These are phyloP conservation scores for Aphrophora alni DNA, from an alignment of 2,888 invertebrate species.

Conservation along the genomic window DNA sequence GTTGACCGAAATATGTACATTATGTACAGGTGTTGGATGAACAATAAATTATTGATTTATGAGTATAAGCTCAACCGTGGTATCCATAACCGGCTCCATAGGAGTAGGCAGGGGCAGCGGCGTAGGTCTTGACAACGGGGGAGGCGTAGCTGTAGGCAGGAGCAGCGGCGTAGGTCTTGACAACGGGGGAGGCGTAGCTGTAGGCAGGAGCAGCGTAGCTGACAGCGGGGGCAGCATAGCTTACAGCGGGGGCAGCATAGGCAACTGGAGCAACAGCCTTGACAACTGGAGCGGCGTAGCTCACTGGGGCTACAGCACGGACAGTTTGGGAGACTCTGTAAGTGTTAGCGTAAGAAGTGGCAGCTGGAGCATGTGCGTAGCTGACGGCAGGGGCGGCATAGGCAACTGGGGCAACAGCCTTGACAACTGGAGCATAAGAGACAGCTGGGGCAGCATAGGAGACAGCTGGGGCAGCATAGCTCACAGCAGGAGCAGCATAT, in stretches of 20 bases:
- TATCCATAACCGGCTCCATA: conserved; percentile 10
- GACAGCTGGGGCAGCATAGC: conserved; percentile 25
- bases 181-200: conserved; percentile 61
- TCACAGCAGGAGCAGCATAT: conserved; percentile 22
- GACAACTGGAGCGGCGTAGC: conserved; percentile 18
- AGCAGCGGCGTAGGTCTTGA: conserved; percentile 64
- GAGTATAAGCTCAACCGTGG: background rate
- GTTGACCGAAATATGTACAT: conserved; percentile 9
- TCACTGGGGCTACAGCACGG: conserved; percentile 19
- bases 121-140: conserved; percentile 64
- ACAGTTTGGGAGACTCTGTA: background rate
- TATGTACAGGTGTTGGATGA: background rate
- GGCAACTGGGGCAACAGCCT: conserved; percentile 50
- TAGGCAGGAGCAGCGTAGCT: conserved; percentile 61
- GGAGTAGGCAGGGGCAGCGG: conserved; percentile 29
- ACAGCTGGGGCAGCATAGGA: conserved; percentile 28
- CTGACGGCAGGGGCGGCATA: conserved; percentile 50
- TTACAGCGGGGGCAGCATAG: conserved; percentile 20
- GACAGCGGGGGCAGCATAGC: conserved; percentile 56
- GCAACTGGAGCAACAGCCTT: conserved; percentile 14
- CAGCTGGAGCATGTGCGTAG: conserved; percentile 54
- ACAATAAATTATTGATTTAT: background rate
- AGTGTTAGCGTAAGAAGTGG: conserved; percentile 42
- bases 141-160: conserved; percentile 62
- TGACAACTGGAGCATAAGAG: conserved; percentile 31